Percentiles rank a stretch among this genome's conserved stretches.
Conservation (phyloP, 2,113 vertebrate genomes). For the Bungarus multicinctus region DNA sequence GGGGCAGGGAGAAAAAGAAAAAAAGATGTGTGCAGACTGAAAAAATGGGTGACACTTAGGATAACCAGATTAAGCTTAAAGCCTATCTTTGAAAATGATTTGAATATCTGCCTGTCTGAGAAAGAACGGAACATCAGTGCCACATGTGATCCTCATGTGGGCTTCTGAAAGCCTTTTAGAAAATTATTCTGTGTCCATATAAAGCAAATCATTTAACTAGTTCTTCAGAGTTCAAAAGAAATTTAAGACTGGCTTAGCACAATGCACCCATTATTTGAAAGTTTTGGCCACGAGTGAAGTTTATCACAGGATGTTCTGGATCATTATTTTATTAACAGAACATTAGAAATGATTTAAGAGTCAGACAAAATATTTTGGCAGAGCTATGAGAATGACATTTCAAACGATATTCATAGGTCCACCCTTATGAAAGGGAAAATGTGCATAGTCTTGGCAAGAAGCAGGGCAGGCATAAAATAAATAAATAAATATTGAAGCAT, state of each 20-base stretch:
- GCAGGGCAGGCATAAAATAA: conserved; percentile 34
- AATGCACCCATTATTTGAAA: conserved; percentile 49
- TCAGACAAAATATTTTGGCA: neutral
- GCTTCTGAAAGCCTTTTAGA: conserved; percentile 7
- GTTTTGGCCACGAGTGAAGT: conserved; percentile 30
- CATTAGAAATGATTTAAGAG: conserved; percentile 31
- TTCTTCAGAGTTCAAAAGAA: conserved; percentile 44
- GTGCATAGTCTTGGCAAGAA: neutral
- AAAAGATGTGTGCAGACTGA: conserved; percentile 22
- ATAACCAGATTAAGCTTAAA: neutral
- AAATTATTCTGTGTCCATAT: conserved; percentile 20
- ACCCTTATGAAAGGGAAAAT: conserved; percentile 14
- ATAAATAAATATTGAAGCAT: conserved; percentile 25
- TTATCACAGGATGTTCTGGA: conserved; percentile 22
- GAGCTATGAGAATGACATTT: conserved; percentile 20
- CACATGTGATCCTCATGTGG: conserved; percentile 61
- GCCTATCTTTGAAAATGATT: neutral
- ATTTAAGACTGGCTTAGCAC: conserved; percentile 31
- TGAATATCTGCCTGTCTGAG: conserved; percentile 24
- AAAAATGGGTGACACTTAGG: conserved; percentile 39
- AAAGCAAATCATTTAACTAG: conserved; percentile 33
- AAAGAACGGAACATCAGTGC: conserved; percentile 32
- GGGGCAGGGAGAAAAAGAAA: conserved; percentile 22
- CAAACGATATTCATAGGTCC: conserved; percentile 4
- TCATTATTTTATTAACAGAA: conserved; percentile 36